Percentiles rank a stretch among this genome's conserved stretches.
These are phyloP conservation scores for Napeogenes inachia DNA, from an alignment of 2,888 invertebrate genomes.

Conservation along the genomic window DNA sequence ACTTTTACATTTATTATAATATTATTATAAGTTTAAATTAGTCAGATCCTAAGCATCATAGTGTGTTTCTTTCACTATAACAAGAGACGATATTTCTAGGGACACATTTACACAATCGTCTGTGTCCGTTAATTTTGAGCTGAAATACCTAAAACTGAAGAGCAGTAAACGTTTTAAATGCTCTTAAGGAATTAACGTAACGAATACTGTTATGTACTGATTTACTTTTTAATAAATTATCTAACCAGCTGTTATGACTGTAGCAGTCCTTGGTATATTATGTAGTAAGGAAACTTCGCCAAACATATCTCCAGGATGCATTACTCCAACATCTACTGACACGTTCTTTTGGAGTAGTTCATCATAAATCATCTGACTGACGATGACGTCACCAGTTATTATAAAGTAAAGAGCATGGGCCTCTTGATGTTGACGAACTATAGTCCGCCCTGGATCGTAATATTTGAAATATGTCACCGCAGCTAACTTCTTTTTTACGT, in stretches of 20 bases:
- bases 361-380: conserved; percentile 73
- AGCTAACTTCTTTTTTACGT: conserved; percentile 79
- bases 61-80: no score
- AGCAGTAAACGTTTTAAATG: no score
- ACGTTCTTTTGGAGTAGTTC: conserved; percentile 63
- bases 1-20: no score
- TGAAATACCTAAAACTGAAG: no score
- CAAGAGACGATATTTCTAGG: no score
- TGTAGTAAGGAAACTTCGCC: conserved; percentile 82
- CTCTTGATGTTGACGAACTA: conserved; percentile 79
- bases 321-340: conserved; percentile 61
- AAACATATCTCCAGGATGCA: conserved; percentile 80
- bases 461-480: conserved; percentile 79
- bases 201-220: conserved; percentile 6
- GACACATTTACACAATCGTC: no score
- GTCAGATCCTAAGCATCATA: no score
- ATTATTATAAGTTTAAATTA: no score
- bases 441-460: conserved; percentile 74
- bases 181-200: conserved; percentile 11
- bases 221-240: conserved; percentile 20
- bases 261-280: conserved; percentile 78
- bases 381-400: conserved; percentile 73
- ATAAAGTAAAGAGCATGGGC: conserved; percentile 81
- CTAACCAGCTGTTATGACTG: conserved; percentile 76
- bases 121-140: no score